Evolutionary conservation across 2,797 vertebrate genomes (phyloP).

Genomic region (Uromys caudimaculatus): DNA sequence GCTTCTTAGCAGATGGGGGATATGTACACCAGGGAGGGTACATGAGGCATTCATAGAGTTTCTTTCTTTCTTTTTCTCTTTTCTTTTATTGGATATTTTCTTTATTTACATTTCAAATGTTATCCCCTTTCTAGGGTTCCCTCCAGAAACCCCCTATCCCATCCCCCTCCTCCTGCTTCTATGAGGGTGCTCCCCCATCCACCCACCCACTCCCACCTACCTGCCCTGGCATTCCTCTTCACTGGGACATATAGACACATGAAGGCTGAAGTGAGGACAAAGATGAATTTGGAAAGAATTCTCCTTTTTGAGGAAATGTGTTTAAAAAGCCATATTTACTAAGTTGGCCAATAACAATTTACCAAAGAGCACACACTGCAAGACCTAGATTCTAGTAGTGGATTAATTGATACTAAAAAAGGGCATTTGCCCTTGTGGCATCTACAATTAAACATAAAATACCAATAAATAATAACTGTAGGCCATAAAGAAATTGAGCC

Average conservation of each 20-base stretch:
- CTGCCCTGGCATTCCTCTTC: too few species aligned
- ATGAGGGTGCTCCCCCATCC: too few species aligned
- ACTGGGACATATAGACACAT: neutral
- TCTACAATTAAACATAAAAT: neutral
- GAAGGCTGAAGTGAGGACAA: neutral
- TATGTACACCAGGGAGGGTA: neutral
- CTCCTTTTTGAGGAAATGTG: neutral
- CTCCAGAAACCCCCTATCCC: too few species aligned
- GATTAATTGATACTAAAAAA: neutral
- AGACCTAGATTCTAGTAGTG: neutral
- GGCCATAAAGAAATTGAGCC: neutral
- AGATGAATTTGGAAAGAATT: neutral
- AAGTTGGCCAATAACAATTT: neutral
- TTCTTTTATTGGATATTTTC: too few species aligned
- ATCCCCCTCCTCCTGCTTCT: too few species aligned
- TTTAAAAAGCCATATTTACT: neutral
- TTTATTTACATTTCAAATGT: too few species aligned
- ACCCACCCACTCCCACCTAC: too few species aligned
- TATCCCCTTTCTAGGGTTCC: too few species aligned
- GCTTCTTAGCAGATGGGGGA: neutral
- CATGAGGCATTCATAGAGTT: neutral
- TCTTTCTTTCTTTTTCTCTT: neutral
- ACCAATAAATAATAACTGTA: neutral
- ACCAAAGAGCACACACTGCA: neutral
- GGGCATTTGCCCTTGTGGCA: neutral